Evolutionary conservation across 2,113 vertebrate species (phyloP), one percentile per base, ranked within the genome.

Genomic region (Dissostichus mawsoni): DNA sequence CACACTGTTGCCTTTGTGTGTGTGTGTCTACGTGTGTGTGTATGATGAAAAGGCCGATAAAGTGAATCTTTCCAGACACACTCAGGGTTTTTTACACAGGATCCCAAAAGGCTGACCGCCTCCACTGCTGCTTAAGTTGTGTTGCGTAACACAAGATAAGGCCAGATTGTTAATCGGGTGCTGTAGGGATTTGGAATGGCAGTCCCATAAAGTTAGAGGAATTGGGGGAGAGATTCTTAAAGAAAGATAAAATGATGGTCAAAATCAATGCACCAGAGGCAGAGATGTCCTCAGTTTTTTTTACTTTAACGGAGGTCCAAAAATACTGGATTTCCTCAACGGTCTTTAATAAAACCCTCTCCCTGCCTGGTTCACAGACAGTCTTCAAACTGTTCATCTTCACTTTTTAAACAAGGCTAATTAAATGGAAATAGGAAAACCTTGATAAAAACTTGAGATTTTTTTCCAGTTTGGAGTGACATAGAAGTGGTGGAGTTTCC

Each of bases 1-100:
- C 76, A 88, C 88, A 74, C 82, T 74, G 0, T 53, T 56, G 67
- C 52, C 78, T 90, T 86, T 92, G 83, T 87, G 59, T 58, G 36
- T 77, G 44, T 73, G 52, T 63, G 45, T 69, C 48, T 57, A 62
- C 33, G 33, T 55, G 50, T 20, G 52, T 55, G 20, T 56, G 67
- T 53, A 47, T 36, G 76, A 47, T 71, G 53, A 65, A 74, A 55
- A 78, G 58, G 51, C 52, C 9, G 47, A 56, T 16, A 66, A 23
- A 55, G 51, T 68, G 71, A 77, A 23, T 62, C 58, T 52, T 41
- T 65, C 76, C 76, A 64, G 50, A 58, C 20, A 70, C 45, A 41
- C 78, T 65, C 56, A 17, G 9, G 48, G 7, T 14, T 76, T 33
- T 72, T 59, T 59, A 58, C 59, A 71, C 8, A 4, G 25, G 1